These are phyloP conservation scores for Hippolais icterina DNA, from an alignment of 2,113 vertebrate species.

Conservation along the genomic window DNA sequence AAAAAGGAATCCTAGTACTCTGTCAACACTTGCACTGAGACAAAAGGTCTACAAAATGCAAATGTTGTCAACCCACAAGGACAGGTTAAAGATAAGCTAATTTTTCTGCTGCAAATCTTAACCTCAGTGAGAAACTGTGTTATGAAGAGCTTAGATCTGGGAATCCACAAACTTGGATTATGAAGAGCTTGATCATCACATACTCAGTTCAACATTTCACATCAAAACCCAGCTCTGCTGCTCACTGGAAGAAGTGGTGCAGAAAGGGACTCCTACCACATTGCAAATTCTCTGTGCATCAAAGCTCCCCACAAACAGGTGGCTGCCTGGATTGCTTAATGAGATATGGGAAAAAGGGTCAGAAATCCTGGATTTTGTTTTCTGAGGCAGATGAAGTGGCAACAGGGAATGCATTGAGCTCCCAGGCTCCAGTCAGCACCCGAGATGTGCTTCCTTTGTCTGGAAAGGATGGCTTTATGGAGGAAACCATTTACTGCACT, in stretches of 20 bases:
- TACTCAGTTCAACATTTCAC: not conserved
- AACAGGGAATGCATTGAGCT: not conserved
- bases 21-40: not conserved
- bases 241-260: not conserved
- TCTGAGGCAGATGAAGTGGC: not conserved
- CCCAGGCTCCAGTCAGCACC: not conserved
- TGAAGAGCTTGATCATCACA: not conserved
- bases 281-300: not conserved
- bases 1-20: not conserved
- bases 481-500: not conserved
- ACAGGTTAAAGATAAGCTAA: not conserved
- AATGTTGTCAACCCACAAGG: not conserved
- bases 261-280: not conserved
- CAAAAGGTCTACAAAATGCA: not conserved
- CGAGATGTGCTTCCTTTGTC: accelerated
- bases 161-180: not conserved
- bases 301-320: not conserved
- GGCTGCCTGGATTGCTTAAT: not conserved
- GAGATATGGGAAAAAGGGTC: not conserved
- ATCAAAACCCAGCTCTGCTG: not conserved
- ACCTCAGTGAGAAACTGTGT: not conserved
- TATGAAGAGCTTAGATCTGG: not conserved
- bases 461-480: not conserved
- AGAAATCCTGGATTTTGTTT: not conserved
- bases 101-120: not conserved